phyloP scores from a whole-genome alignment of 2,888 invertebrate species.

The Drosophila trichaetosa region DNA sequence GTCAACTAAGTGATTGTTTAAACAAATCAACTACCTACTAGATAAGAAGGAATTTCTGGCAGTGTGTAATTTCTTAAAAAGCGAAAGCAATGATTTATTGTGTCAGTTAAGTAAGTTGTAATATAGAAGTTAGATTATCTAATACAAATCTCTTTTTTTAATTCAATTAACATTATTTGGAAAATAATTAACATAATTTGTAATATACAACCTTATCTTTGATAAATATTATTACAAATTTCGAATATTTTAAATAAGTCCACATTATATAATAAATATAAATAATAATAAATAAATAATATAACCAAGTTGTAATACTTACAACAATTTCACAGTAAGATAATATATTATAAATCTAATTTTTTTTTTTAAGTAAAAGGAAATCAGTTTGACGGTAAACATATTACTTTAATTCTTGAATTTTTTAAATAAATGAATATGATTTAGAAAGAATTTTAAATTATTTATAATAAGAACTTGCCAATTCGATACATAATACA shows the following conservation, averaged over 20 bases:
- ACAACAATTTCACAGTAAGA: not conserved
- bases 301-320: not conserved
- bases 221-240: too few relatives aligned
- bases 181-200: too few relatives aligned
- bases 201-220: too few relatives aligned
- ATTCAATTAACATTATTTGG: not conserved
- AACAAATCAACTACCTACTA: not conserved
- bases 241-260: too few relatives aligned
- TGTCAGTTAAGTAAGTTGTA: not conserved
- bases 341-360: not conserved
- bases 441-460: not conserved
- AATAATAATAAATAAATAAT: too few relatives aligned
- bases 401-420: not conserved
- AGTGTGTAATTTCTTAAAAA: not conserved
- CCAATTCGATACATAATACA: not conserved
- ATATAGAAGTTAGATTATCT: not conserved
- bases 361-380: too few relatives aligned
- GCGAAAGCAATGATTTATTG: not conserved
- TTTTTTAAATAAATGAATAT: not conserved
- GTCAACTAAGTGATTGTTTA: conserved; percentile 12
- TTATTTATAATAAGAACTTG: not conserved
- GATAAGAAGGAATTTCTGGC: not conserved
- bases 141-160: not conserved
- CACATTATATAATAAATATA: too few relatives aligned
- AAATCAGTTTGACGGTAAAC: not conserved